Evolutionary conservation across 2,797 vertebrate species (phyloP).

Genomic region (Chloroceryle amazona): DNA sequence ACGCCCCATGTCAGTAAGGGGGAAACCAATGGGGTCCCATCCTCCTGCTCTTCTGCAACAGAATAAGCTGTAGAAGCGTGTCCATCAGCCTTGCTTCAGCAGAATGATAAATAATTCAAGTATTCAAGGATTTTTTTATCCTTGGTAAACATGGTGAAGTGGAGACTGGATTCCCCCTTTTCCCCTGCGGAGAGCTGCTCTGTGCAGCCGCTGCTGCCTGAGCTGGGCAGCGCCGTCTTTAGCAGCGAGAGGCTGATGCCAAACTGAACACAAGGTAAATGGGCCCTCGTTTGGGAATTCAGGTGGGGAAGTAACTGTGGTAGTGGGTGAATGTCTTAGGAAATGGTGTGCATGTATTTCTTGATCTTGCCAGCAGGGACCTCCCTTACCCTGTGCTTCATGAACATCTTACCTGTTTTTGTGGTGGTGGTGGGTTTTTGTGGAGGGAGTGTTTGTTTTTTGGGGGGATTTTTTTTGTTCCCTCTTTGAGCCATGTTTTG

Average conservation of each 20-base stretch:
- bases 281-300: rapidly evolving
- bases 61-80: not conserved
- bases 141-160: rapidly evolving
- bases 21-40: not conserved
- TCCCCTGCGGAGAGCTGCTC: not conserved
- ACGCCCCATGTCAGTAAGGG: rapidly evolving
- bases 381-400: not conserved
- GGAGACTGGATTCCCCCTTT: not conserved
- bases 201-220: rapidly evolving
- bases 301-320: not conserved
- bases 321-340: not conserved
- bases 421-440: not conserved
- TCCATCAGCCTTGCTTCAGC: not conserved
- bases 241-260: not conserved
- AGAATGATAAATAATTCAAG: not conserved
- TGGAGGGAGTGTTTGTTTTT: not conserved
- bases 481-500: not conserved
- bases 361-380: constrained; percentile 18
- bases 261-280: not conserved
- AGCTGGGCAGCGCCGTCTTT: not conserved
- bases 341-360: not conserved
- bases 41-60: not conserved
- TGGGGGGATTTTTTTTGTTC: not conserved
- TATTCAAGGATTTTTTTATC: not conserved
- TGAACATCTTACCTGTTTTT: rapidly evolving